A percentile compares a stretch with the other conserved stretches of the same genome.
phyloP scores from a whole-genome alignment of 2,113 vertebrate genomes.

The Phoxinus phoxinus region DNA sequence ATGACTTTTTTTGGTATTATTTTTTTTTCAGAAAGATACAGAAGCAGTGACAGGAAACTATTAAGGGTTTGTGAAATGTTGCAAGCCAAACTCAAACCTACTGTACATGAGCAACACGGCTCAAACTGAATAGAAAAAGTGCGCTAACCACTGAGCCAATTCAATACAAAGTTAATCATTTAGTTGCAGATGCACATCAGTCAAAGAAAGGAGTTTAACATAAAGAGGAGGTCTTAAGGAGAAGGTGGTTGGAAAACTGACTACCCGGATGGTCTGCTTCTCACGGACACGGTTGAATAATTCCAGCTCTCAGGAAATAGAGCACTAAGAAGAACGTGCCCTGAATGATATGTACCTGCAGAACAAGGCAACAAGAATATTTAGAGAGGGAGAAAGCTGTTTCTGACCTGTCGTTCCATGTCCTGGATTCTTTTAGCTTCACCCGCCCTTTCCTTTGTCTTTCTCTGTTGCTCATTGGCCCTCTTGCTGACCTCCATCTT shows the following conservation, averaged over 20 bases:
- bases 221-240: not conserved
- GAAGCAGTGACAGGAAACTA: not conserved
- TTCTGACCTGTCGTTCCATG: conserved; percentile 84
- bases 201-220: not conserved
- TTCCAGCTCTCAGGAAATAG: not conserved
- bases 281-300: not conserved
- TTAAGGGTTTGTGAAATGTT: not conserved
- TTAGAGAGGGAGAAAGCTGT: not conserved
- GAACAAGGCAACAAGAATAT: not conserved
- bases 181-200: not conserved
- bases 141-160: not conserved
- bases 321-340: not conserved
- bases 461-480: conserved; percentile 77
- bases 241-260: conserved; percentile 39
- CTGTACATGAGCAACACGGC: not conserved
- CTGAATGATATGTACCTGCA: conserved; percentile 27
- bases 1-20: not conserved
- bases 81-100: not conserved
- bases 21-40: not conserved
- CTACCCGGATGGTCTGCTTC: conserved; percentile 9
- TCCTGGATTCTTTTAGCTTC: conserved; percentile 88
- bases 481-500: conserved; percentile 79
- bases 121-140: not conserved
- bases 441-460: conserved; percentile 76
- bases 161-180: not conserved